Conservation (phyloP, 1,140 invertebrate species). For the Glossosoma conforme region DNA sequence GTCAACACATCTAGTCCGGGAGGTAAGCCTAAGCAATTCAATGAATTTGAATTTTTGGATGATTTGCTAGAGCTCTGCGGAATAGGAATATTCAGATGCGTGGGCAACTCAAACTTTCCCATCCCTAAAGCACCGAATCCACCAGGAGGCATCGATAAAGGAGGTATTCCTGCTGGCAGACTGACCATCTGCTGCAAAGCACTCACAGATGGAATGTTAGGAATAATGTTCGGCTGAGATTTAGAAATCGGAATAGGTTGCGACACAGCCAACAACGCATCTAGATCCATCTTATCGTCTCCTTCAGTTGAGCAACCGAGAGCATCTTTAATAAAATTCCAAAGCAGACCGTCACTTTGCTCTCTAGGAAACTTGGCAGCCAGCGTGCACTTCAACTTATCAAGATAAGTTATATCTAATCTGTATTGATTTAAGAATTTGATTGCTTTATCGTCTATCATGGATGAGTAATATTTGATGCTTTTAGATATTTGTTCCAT, state of each 20-base stretch:
- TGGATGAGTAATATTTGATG: conserved; percentile 72
- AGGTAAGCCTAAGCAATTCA: conserved; percentile 37
- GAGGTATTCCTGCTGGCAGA: conserved; percentile 44
- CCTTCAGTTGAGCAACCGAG: conserved; percentile 50
- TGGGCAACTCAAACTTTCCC: conserved; percentile 45
- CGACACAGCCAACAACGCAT: conserved; percentile 50
- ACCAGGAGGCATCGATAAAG: conserved; percentile 42
- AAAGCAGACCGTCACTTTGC: conserved; percentile 58
- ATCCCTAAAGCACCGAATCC: conserved; percentile 43
- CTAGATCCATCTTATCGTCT: conserved; percentile 52
- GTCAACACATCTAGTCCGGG: conserved; percentile 48
- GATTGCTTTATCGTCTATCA: conserved; percentile 69
- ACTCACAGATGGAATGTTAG: conserved; percentile 48
- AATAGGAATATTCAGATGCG: conserved; percentile 46
- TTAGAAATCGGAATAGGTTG: conserved; percentile 49
- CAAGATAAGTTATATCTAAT: conserved; percentile 68
- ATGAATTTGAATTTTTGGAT: conserved; percentile 40
- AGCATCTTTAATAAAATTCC: conserved; percentile 57
- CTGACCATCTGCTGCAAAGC: conserved; percentile 49
- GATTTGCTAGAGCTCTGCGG: conserved; percentile 42
- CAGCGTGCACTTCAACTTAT: conserved; percentile 68
- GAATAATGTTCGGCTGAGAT: conserved; percentile 42
- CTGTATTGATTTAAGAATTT: conserved; percentile 73
- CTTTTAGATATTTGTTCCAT: conserved; percentile 83
- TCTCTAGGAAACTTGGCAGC: conserved; percentile 62